These are phyloP conservation scores for Agrochola lota DNA, from an alignment of 2,888 invertebrate genomes.

Conservation along the genomic window DNA sequence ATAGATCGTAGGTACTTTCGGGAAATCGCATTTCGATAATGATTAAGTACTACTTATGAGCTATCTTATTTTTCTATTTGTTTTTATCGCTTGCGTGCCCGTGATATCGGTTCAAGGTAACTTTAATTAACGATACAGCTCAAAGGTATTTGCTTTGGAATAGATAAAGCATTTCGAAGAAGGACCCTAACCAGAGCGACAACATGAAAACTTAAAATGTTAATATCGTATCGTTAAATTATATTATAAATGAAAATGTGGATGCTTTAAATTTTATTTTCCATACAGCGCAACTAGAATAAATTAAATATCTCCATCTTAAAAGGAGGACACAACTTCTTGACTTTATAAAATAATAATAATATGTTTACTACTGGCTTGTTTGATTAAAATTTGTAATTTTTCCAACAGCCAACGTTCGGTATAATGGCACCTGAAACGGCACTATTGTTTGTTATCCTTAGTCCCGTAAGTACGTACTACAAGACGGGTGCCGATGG, in stretches of 20 bases:
- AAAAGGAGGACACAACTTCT: neutral
- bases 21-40: conserved; percentile 32
- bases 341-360: neutral
- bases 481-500: conserved; percentile 92
- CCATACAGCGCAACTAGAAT: neutral
- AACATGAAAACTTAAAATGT: neutral
- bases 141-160: conserved; percentile 5
- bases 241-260: neutral
- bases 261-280: neutral
- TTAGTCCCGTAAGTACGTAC: conserved; percentile 98
- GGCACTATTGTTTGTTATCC: conserved; percentile 97
- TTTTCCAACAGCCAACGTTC: conserved; percentile 93
- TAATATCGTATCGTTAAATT: neutral
- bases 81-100: conserved; percentile 46
- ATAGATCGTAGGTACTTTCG: conserved; percentile 13
- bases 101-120: conserved; percentile 62
- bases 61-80: conserved; percentile 47
- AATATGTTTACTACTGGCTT: neutral
- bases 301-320: neutral
- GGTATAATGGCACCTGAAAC: conserved; percentile 96
- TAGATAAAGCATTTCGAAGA: conserved; percentile 19
- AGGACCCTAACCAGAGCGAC: neutral
- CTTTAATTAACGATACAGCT: conserved; percentile 37
- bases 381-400: neutral
- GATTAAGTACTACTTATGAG: conserved; percentile 34